Percentiles rank a stretch among this genome's conserved stretches.
These are phyloP conservation scores for Smutsia gigantea DNA, from an alignment of 2,797 vertebrate species.

Conservation along the genomic window DNA sequence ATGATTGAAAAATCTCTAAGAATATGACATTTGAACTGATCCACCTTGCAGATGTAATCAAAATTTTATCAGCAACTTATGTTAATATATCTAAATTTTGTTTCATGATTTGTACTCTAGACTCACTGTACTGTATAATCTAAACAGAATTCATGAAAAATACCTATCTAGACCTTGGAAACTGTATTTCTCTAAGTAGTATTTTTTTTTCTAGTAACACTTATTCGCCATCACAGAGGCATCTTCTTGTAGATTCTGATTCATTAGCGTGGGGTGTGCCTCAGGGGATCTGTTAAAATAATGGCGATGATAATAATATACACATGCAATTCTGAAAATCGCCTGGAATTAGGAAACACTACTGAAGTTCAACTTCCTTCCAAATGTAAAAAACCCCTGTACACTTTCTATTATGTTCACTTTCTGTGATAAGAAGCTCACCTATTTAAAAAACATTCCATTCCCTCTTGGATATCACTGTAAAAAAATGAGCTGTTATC, in stretches of 20 bases:
- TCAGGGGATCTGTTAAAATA: not conserved
- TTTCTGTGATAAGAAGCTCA: not conserved
- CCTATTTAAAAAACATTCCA: not conserved
- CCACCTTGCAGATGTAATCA: not conserved
- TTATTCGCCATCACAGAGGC: not conserved
- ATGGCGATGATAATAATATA: not conserved
- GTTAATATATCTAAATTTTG: not conserved
- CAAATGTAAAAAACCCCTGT: not conserved
- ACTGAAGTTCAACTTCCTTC: not conserved
- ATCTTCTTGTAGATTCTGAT: not conserved
- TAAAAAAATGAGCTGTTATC: not conserved
- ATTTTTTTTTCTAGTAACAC: not conserved
- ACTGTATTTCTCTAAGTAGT: not conserved
- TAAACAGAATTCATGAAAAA: conserved; percentile 21
- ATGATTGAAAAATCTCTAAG: not conserved
- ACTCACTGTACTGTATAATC: not conserved
- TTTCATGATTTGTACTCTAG: not conserved
- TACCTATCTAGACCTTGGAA: not conserved
- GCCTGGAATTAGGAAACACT: not conserved
- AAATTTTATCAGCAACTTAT: not conserved
- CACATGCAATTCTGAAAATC: not conserved
- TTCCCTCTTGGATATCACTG: not conserved
- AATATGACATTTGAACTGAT: not conserved
- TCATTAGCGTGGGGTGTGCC: not conserved
- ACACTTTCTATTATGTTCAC: not conserved